A percentile compares a stretch with the other conserved stretches of the same genome.
phyloP scores from a whole-genome alignment of 2,888 invertebrate genomes.

The Cheilosia scutellata region DNA sequence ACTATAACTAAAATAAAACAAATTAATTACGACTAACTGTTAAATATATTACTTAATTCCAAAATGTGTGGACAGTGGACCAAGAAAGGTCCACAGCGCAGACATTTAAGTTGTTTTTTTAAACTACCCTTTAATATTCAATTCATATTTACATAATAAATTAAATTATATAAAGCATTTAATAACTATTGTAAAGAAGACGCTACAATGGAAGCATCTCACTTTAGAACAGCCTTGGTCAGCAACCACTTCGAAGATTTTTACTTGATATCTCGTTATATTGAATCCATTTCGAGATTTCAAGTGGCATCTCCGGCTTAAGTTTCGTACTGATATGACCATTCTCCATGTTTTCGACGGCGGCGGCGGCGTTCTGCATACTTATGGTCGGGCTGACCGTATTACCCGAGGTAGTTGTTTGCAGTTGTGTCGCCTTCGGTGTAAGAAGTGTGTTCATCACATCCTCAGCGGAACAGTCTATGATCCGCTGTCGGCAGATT shows the following conservation, averaged over 20 bases:
- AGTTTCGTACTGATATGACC: constrained; percentile 80
- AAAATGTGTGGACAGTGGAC: background rate
- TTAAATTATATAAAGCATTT: constrained; percentile 28
- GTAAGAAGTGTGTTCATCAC: constrained; percentile 84
- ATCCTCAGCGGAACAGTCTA: constrained; percentile 85
- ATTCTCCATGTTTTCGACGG: constrained; percentile 78
- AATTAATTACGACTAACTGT: too few relatives aligned
- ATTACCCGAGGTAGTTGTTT: constrained; percentile 77
- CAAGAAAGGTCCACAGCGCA: background rate
- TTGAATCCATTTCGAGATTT: constrained; percentile 89
- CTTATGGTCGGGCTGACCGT: constrained; percentile 79
- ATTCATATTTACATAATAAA: background rate
- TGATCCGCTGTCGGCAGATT: constrained; percentile 85
- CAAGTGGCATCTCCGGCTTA: constrained; percentile 87
- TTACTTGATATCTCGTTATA: constrained; percentile 89
- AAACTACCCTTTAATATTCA: background rate
- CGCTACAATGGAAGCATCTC: constrained; percentile 9
- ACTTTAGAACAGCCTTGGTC: constrained; percentile 77
- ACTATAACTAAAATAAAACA: too few relatives aligned
- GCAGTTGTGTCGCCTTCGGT: constrained; percentile 78
- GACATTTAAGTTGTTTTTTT: background rate
- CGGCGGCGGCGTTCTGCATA: constrained; percentile 76
- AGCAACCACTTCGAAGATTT: constrained; percentile 85
- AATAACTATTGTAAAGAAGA: constrained; percentile 40
- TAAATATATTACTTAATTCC: too few relatives aligned